Conservation (phyloP, 2,888 invertebrate genomes). For the Lapara coniferarum region DNA sequence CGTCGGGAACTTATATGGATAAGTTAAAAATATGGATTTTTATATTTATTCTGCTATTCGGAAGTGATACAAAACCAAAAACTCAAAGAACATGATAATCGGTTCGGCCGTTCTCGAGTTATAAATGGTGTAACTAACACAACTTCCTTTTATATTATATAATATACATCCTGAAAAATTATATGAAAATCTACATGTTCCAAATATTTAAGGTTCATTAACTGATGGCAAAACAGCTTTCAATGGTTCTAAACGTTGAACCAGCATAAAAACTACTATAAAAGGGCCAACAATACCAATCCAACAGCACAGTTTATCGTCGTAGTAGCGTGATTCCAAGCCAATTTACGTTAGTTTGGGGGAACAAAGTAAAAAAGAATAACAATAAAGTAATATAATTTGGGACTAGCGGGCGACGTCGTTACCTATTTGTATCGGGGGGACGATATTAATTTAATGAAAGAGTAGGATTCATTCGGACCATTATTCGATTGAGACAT, state of each 20-base stretch:
- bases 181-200: neutral
- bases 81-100: no score
- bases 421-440: conserved; percentile 73
- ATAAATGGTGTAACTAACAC: no score
- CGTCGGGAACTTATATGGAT: no score
- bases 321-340: conserved; percentile 79
- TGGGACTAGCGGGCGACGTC: conserved; percentile 69
- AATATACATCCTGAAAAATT: no score
- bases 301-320: conserved; percentile 77
- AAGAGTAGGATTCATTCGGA: conserved; percentile 61
- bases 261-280: conserved; percentile 30
- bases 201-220: conserved; percentile 12
- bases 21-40: no score
- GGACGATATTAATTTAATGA: conserved; percentile 76
- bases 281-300: conserved; percentile 67
- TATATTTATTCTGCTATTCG: no score
- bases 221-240: conserved; percentile 26
- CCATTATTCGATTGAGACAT: conserved; percentile 63
- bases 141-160: no score
- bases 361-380: conserved; percentile 76
- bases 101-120: no score
- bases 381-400: conserved; percentile 83
- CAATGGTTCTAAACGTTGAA: conserved; percentile 28
- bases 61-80: no score
- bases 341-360: conserved; percentile 81